Evolutionary conservation across 1,140 invertebrate genomes (phyloP), one percentile per base, ranked within the genome.

Genomic region (Forficula auricularia): DNA sequence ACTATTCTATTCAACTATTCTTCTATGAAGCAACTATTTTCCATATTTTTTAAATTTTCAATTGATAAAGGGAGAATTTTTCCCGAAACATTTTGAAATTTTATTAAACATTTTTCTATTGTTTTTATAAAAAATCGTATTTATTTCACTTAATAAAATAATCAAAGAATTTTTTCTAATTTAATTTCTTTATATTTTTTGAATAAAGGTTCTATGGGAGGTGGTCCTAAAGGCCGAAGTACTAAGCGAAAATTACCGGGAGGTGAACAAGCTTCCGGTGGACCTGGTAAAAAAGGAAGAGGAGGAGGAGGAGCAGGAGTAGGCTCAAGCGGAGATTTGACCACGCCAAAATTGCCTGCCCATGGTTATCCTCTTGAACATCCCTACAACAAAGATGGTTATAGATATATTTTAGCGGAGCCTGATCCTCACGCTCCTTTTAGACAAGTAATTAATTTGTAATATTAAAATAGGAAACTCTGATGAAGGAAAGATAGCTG

Each of bases 351-450:
- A 61, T 61, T 84, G 33, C 82, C 86, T 2, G 77, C 87, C 1
- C 88, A 92, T 64, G 90, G 91, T 1, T 97, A 95, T 62, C 92
- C 94, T 0, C 65, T 88, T 2, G 94, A 98, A 51, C 91, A 98
- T 67, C 95, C 94, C 0, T 97, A 88, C 55, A 98, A 98, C 54
- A 97, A 97, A 64, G 95, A 98, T 64, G 90, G 90, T 0, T 98
- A 96, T 59, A 68, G 92, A 35, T 98, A 98, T 57, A 84, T 96
- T 49, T 63, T 98, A 30, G 94, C 92, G 0, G 95, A 99, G 63
- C 88, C 92, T 1, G 95, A 99, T 67, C 88, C 90, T 2, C 89
- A 97, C 64, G 91, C 92, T 19, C 91, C 91, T 1, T 95, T 84
- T 55, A 68, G 84, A 64, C 80, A 81, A 63, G 76, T 79, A 55